These are phyloP conservation scores for Laticauda laticaudata DNA, from an alignment of 2,113 vertebrate genomes.

Conservation along the genomic window DNA sequence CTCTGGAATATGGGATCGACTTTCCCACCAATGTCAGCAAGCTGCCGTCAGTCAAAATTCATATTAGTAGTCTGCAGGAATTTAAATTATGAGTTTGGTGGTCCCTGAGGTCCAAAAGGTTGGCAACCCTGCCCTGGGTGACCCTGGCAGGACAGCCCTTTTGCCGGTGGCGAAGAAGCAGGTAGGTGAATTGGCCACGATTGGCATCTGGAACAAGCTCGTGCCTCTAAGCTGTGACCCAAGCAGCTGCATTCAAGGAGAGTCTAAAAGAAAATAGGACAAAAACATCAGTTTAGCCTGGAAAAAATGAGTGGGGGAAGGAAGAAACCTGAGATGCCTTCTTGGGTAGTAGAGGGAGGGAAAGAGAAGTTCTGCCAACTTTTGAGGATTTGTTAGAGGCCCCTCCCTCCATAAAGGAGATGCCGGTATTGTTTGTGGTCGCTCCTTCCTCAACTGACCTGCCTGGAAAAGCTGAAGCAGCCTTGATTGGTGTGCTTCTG, in stretches of 20 bases:
- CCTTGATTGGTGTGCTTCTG: not conserved
- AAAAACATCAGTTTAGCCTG: not conserved
- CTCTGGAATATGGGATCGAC: too few species aligned
- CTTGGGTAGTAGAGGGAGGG: not conserved
- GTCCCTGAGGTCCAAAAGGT: too few species aligned
- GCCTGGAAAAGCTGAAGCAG: not conserved
- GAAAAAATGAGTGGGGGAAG: not conserved
- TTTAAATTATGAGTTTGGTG: too few species aligned
- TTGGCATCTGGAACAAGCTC: not conserved
- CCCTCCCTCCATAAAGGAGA: not conserved
- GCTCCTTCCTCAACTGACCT: not conserved
- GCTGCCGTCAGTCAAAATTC: too few species aligned
- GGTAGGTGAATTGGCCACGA: not conserved
- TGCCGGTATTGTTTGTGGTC: not conserved
- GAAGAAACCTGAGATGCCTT: not conserved
- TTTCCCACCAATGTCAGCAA: too few species aligned
- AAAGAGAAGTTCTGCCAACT: not conserved
- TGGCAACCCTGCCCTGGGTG: not conserved
- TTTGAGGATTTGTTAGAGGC: not conserved
- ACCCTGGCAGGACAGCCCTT: not conserved
- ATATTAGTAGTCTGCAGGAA: too few species aligned
- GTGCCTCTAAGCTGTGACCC: not conserved
- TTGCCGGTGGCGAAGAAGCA: not conserved
- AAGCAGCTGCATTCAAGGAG: not conserved
- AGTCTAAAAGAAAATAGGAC: not conserved